Base-by-base conservation (phyloP, 2,888 invertebrate species). In the Arctia plantaginis region DNA sequence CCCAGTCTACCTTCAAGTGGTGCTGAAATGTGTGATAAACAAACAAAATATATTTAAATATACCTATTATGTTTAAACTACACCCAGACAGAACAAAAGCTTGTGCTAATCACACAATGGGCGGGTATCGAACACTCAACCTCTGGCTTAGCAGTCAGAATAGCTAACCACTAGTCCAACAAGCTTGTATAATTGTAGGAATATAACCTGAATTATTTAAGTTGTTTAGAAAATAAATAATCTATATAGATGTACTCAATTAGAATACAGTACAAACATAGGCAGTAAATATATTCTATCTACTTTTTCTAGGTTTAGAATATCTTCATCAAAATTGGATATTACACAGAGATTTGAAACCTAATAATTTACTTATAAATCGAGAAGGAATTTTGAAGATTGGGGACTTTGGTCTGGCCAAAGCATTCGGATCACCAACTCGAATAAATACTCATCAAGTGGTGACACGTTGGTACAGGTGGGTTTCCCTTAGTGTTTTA, bases 331-430 rank as follows among this genome's bases (percentile, higher is more conserved):
- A 97, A 82, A 98, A 99, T 91, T 99, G 99, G 99, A 99, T 99
- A 86, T 94, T 99, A 71, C 99, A 99, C 91, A 97, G 99, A 91
- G 99, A 99, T 97, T 96, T 99, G 86, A 99, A 99, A 93, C 99
- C 99, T 0, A 99, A 99, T 92, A 99, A 99, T 96, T 97, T 99
- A 88, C 96, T 99, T 41, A 98, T 99, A 39, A 99, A 99, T 92
- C 96, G 97, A 41, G 97, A 98, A 84, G 99, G 99, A 10, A 96
- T 99, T 35, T 94, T 99, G 12, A 99, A 99, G 96, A 98, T 99
- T 87, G 99, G 99, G 80, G 99, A 99, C 97, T 99, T 99, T 96
- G 99, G 99, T 90, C 96, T 99, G 80, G 99, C 99, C 0, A 99
- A 99, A 90, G 98, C 98, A 88, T 99, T 98, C 95, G 99, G 99